Evolutionary conservation across 2,797 vertebrate genomes (phyloP).

Genomic region (Garrulus glandarius): DNA sequence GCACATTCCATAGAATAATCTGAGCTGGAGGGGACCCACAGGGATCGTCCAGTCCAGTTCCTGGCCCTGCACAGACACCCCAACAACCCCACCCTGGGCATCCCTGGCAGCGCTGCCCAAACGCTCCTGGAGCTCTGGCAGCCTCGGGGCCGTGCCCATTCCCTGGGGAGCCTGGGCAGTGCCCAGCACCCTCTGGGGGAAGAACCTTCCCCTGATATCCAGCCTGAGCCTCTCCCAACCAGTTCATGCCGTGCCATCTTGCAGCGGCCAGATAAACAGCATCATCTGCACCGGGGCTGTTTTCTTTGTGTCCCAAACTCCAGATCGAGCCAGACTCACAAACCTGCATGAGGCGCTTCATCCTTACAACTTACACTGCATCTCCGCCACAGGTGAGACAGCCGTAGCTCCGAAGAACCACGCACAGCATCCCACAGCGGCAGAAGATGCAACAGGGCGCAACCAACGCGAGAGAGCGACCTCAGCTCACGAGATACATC

Average conservation of each 20-base stretch:
- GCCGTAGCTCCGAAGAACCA: background rate
- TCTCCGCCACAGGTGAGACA: background rate
- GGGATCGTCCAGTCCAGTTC: accelerated
- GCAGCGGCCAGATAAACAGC: accelerated
- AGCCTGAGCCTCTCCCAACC: background rate
- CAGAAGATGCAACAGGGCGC: background rate
- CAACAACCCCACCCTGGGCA: background rate
- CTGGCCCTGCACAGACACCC: accelerated
- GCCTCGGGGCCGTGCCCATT: background rate
- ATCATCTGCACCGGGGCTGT: accelerated
- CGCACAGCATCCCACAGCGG: background rate
- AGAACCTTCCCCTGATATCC: accelerated
- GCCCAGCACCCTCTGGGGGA: background rate
- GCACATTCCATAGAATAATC: background rate
- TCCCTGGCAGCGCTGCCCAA: background rate
- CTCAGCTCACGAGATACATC: accelerated
- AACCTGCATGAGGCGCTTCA: accelerated
- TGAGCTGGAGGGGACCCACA: no score
- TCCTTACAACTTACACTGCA: accelerated
- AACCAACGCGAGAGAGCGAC: accelerated
- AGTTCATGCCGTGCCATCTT: background rate
- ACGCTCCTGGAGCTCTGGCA: background rate
- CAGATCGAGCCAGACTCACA: background rate
- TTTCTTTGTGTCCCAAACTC: background rate
- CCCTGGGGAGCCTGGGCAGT: background rate